Percentiles rank a stretch among this genome's conserved stretches.
These are phyloP conservation scores for Micrasema longulum DNA, from an alignment of 1,140 invertebrate species.

Conservation along the genomic window DNA sequence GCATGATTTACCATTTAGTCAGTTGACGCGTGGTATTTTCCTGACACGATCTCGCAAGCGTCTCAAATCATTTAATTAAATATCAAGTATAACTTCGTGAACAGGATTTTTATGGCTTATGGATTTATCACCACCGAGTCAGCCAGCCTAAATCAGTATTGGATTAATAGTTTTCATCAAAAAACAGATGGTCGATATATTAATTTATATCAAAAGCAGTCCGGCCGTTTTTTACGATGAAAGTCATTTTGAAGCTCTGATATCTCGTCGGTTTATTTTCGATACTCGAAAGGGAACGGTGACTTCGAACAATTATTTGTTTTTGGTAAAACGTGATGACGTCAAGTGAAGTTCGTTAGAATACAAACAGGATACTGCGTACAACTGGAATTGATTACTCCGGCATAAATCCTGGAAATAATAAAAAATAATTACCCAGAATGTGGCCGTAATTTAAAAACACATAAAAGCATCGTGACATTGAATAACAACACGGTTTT, in stretches of 20 bases:
- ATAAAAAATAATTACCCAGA: constrained; percentile 18
- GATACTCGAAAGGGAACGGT: no score
- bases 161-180: not conserved
- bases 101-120: no score
- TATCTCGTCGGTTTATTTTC: no score
- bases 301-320: no score
- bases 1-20: constrained; percentile 24
- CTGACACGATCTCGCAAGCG: constrained; percentile 27
- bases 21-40: constrained; percentile 16
- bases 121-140: no score
- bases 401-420: not conserved
- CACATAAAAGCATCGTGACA: constrained; percentile 20
- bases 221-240: not conserved
- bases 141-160: not conserved
- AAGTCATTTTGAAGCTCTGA: not conserved
- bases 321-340: no score
- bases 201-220: constrained; percentile 5
- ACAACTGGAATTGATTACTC: no score
- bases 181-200: constrained; percentile 27
- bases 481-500: constrained; percentile 36
- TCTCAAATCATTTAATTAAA: constrained; percentile 19
- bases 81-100: not conserved
- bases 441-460: constrained; percentile 1
- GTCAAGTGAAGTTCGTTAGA: no score
- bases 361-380: no score